phyloP scores from a whole-genome alignment of 2,797 vertebrate genomes.

The Cephalopachus bancanus region DNA sequence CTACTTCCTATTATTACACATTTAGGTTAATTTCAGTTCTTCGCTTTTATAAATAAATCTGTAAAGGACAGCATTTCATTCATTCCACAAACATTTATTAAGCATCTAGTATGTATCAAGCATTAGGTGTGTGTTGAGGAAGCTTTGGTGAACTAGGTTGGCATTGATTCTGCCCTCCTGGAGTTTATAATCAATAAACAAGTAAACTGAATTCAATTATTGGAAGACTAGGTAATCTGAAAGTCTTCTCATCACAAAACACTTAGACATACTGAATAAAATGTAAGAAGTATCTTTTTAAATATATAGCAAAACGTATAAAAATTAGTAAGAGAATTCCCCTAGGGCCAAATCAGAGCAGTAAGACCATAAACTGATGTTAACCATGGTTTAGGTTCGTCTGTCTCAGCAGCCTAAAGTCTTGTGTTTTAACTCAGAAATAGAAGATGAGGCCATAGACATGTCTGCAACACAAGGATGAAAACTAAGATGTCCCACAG shows the following conservation, averaged over 20 bases:
- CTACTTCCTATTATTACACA: not conserved
- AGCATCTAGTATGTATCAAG: not conserved
- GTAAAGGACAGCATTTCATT: too few relatives aligned
- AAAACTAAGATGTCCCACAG: not conserved
- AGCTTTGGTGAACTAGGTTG: not conserved
- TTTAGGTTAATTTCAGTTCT: too few relatives aligned
- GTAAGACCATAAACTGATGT: not conserved
- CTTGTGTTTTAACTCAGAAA: constrained; percentile 25
- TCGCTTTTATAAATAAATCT: too few relatives aligned
- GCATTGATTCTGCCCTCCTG: not conserved
- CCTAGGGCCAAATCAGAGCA: not conserved
- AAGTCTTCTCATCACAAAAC: constrained; percentile 45
- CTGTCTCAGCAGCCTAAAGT: not conserved
- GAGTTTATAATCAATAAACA: not conserved
- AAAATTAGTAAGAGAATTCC: not conserved
- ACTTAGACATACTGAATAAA: not conserved
- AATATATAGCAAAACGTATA: not conserved
- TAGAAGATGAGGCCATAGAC: constrained; percentile 6
- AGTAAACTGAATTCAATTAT: not conserved
- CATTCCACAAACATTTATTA: too few relatives aligned
- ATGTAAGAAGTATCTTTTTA: constrained; percentile 33
- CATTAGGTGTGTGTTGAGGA: not conserved
- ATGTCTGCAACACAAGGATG: not conserved
- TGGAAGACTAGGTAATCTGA: not conserved
- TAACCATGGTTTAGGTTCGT: not conserved